Percentiles rank a stretch among this genome's conserved stretches.
Evolutionary conservation across 2,888 invertebrate genomes (phyloP).

Genomic region (Erynnis tages): DNA sequence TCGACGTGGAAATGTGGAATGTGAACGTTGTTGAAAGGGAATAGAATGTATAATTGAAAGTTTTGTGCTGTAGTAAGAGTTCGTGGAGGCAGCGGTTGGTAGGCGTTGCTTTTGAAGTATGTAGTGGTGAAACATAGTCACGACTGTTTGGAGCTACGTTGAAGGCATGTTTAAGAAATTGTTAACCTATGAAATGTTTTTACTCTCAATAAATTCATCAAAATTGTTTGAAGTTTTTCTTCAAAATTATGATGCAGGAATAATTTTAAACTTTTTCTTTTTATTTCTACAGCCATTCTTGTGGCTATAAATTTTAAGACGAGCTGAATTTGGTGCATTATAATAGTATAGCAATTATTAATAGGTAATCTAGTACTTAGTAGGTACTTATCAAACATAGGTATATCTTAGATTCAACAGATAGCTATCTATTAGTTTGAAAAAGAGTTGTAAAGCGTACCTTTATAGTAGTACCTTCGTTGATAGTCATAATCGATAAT

Average conservation of each 20-base stretch:
- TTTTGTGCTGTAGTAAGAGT: constrained; percentile 23
- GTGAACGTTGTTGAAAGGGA: constrained; percentile 24
- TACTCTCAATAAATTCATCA: constrained; percentile 28
- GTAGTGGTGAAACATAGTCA: constrained; percentile 52
- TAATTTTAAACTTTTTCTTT: too few relatives aligned
- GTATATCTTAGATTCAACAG: neutral
- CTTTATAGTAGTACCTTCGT: neutral
- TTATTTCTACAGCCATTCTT: too few relatives aligned
- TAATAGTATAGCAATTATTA: too few relatives aligned
- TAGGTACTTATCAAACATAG: neutral
- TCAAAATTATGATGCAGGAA: too few relatives aligned
- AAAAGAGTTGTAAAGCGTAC: constrained; percentile 7
- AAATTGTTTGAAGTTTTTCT: neutral
- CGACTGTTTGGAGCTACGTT: constrained; percentile 44
- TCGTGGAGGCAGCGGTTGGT: constrained; percentile 55
- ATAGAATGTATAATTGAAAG: constrained; percentile 43
- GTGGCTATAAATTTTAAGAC: too few relatives aligned
- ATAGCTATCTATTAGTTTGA: constrained; percentile 4
- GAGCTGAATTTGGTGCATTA: too few relatives aligned
- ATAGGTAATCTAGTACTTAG: too few relatives aligned
- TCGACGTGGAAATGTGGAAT: constrained; percentile 1
- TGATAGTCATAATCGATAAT: neutral
- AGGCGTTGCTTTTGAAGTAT: constrained; percentile 67
- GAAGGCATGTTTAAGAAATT: constrained; percentile 19
- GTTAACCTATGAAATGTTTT: constrained; percentile 35